Evolutionary conservation across 2,113 vertebrate genomes (phyloP), one percentile per base, ranked within the genome.

Genomic region (Ardeotis arabs): DNA sequence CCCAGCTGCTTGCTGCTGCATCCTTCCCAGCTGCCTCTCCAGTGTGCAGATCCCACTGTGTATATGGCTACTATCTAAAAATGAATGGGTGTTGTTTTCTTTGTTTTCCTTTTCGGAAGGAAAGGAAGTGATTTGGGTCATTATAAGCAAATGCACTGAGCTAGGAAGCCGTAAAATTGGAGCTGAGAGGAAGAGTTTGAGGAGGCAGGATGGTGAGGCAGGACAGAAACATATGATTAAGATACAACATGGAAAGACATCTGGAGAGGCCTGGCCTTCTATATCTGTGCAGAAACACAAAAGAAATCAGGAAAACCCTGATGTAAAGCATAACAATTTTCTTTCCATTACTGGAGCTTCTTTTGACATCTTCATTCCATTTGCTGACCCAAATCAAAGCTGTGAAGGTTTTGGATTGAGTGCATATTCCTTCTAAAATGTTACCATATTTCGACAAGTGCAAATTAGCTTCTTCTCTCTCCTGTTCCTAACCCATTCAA

Each of bases 61-160:
- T 37, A 25, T 68, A 85, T 92, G 90, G 69, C 76, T 35, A 49
- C 79, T 70, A 44, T 67, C 89, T 96, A 96, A 95, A 97, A 90
- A 89, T 84, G 84, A 80, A 89, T 68, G 56, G n/a, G 29, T 78
- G 69, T 25, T 90, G n/a, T 18, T 87, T 81, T 21, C 14, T 45
- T 79, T 35, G 59, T 92, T 81, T 62, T 56, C 28, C n/a, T 87
- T 81, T 93, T 67, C 4, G 9, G 75, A 92, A 80, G 88, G 80
- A 84, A 87, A 92, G 86, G 93, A 94, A 92, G 73, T 90, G 76
- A 92, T 92, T 88, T 91, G 53, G 23, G 80, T 95, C 91, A 87
- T 89, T 92, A 69, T 55, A 67, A 90, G 56, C 68, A 95, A 93
- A 84, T 22, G 33, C 18, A 29, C n/a, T 1, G 10, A 89, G 60